Evolutionary conservation across 2,888 invertebrate species (phyloP), one percentile per base, ranked within the genome.

Genomic region (Andrena trimmerana): DNA sequence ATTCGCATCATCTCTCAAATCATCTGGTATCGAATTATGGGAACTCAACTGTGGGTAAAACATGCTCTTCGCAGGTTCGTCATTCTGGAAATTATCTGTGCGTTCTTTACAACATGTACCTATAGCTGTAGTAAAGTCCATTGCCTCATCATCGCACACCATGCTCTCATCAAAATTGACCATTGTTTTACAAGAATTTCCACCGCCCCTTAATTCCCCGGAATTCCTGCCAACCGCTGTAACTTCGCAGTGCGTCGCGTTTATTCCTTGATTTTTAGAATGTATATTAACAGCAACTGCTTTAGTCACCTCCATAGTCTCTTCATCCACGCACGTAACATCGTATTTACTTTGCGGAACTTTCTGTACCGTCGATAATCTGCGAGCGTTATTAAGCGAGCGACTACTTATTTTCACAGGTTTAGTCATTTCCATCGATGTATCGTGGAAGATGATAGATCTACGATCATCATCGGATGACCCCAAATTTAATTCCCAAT

Each of bases 361-460:
- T 33, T 65, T 27, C 27, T 63, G 8, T 48, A 24, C 31, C n/a
- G 31, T 5, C 24, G 8, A 16, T 31, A 29, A 50, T 31, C 13
- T 50, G 20, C 27, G n/a, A 7, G 10, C 8, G 13, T 52, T 10
- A 24, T n/a, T n/a, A n/a, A n/a, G n/a, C n/a, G n/a, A n/a, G 1
- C 52, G 8, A 65, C 16, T 54, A 29, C 1, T 52, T 27, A 3
- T 52, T 36, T 52, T 48, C 8, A 85, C 29, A 8, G 50, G 67
- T 24, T 82, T 71, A 24, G 86, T 88, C 0, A 86, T 70, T 33
- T 88, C 83, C 86, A 88, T 88, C 65, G 83, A 76, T 20, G 33
- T 60, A 31, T 78, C 50, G 57, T 31, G 4, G 20, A 66, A 83
- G 54, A 24, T 8, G 0, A 4, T 60, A 13, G 2, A 60, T 33